These are phyloP conservation scores for Hipposideros larvatus DNA, from an alignment of 2,797 vertebrate genomes.

Conservation along the genomic window DNA sequence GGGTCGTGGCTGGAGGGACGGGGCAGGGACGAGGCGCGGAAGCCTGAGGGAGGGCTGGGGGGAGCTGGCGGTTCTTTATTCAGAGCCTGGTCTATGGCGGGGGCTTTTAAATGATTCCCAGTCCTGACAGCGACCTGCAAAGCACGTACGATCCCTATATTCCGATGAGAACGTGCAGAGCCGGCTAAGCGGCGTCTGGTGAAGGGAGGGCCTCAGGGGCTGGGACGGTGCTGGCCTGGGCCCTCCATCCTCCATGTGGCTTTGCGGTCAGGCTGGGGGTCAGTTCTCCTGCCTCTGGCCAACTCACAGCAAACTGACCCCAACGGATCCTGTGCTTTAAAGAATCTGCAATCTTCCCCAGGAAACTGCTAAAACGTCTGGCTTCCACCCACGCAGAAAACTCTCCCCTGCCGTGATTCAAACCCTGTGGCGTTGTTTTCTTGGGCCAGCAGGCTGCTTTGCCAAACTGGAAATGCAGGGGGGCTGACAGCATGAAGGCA, in stretches of 20 bases:
- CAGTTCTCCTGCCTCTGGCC: neutral
- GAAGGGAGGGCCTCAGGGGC: too few species aligned
- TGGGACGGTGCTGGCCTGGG: fast-evolving
- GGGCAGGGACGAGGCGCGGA: fast-evolving
- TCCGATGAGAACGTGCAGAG: neutral
- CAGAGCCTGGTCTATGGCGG: fast-evolving
- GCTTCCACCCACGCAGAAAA: neutral
- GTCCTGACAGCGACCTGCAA: neutral
- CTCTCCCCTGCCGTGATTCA: neutral
- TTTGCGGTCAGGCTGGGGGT: neutral
- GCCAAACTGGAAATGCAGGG: neutral
- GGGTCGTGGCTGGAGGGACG: neutral
- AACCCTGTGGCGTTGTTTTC: fast-evolving
- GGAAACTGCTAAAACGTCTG: neutral
- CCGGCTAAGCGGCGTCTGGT: fast-evolving
- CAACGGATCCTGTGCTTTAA: fast-evolving
- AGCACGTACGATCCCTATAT: fast-evolving
- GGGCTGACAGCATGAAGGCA: fast-evolving
- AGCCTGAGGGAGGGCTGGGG: fast-evolving
- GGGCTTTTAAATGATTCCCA: neutral
- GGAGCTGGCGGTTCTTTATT: neutral
- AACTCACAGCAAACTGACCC: fast-evolving
- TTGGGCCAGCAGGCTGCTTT: too few species aligned
- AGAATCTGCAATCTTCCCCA: neutral
- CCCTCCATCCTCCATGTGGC: fast-evolving